Conservation (phyloP, 2,113 vertebrate genomes). For the Aepyceros melampus region DNA sequence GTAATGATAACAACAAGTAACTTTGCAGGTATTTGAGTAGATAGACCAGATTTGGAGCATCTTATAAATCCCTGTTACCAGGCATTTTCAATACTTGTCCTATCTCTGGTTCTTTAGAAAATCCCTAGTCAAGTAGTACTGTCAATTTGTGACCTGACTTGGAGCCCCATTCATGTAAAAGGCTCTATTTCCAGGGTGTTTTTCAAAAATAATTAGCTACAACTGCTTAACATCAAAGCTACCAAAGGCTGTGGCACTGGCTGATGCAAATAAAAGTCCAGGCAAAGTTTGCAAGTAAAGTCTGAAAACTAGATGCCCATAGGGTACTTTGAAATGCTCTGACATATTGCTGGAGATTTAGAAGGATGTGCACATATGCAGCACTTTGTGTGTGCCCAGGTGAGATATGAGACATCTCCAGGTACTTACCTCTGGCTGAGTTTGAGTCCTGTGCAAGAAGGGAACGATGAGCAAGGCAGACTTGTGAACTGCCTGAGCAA, state of each 20-base stretch:
- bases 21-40: neutral
- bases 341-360: neutral
- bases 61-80: neutral
- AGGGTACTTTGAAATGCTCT: neutral
- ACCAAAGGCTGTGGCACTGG: neutral
- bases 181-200: neutral
- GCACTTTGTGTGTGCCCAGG: neutral
- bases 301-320: neutral
- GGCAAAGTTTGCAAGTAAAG: neutral
- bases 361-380: neutral
- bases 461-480: neutral
- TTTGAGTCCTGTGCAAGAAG: neutral
- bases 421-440: neutral
- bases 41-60: neutral
- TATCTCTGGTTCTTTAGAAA: neutral
- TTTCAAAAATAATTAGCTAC: neutral
- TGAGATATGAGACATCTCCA: neutral
- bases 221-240: neutral
- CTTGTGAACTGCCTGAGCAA: neutral
- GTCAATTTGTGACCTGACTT: neutral
- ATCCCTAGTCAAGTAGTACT: neutral
- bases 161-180: neutral
- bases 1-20: neutral
- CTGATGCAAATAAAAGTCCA: neutral
- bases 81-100: neutral